Evolutionary conservation across 1,140 invertebrate genomes (phyloP), one percentile per base, ranked within the genome.

Genomic region (Drosophila busckii): DNA sequence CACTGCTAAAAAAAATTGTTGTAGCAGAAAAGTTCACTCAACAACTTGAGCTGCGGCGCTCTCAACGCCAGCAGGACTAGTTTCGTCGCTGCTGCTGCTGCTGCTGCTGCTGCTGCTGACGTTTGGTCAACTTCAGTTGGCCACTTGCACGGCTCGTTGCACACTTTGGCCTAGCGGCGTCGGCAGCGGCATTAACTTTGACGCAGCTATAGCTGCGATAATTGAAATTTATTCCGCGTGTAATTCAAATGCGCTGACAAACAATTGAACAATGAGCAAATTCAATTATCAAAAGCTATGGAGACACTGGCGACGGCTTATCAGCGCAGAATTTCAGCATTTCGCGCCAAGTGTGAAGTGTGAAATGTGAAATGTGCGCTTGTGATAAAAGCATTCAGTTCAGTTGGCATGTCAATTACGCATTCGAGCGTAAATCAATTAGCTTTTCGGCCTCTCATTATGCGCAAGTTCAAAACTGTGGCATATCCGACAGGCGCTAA

Each of bases 221-320:
- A 75, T 75, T 75, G 70, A 75, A 75, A 75, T 75, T 69, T 76
- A 75, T 75, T 75, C 53, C 64, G 65, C 70, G 52, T 69, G 59
- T 68, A 69, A 60, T 73, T 54, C 69, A 67, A 59, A 59, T 50
- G 48, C 60, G 49, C 70, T 64, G 52, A 64, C 70, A 59, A 69
- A 76, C 70, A 76, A 75, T 60, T 69, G 59, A 49, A 48, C n/a
- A n/a, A n/a, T n/a, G n/a, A n/a, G n/a, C n/a, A 75, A 71, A 75
- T 70, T 76, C 40, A 75, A 75, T 75, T 69, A 73, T 70, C 64
- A 62, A 64, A 64, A 66, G 13, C 19, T 28, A 12, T 54, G 52
- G 12, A 7, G 38, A 8, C 2, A n/a, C 26, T 2, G 4, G 26
- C 26, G n/a, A 10, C 9, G 12, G 12, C 12, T 2, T 45, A 23